Conservation (phyloP, 2,113 vertebrate genomes). For the Chaetodon trifascialis region DNA sequence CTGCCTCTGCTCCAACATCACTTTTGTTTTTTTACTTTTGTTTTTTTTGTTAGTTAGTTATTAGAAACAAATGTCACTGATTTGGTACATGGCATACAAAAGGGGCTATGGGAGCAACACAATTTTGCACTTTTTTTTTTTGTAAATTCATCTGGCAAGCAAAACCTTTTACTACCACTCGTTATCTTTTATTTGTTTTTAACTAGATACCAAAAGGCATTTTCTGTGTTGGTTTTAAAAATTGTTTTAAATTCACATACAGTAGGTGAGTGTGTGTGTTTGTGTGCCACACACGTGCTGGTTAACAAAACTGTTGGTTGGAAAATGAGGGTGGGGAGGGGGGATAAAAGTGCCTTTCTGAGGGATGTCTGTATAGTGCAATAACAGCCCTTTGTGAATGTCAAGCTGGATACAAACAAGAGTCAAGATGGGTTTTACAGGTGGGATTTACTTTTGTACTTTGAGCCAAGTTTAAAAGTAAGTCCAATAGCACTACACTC, state of each 20-base stretch:
- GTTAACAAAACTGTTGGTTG: slow-evolving; percentile 50
- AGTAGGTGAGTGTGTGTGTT: slow-evolving; percentile 47
- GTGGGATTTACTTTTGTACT: slow-evolving; percentile 73
- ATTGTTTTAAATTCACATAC: slow-evolving; percentile 69
- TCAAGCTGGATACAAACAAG: slow-evolving; percentile 77
- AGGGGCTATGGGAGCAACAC: slow-evolving; percentile 71
- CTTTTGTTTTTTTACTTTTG: slow-evolving; percentile 24
- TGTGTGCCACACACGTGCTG: slow-evolving; percentile 45
- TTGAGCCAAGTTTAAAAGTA: slow-evolving; percentile 66
- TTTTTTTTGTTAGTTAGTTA: background rate
- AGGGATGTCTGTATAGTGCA: slow-evolving; percentile 84
- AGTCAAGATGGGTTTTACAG: slow-evolving; percentile 67
- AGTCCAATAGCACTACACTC: slow-evolving; percentile 81
- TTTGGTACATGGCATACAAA: slow-evolving; percentile 66
- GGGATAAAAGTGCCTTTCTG: slow-evolving; percentile 86
- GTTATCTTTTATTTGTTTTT: slow-evolving; percentile 75
- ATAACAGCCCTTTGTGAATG: slow-evolving; percentile 85
- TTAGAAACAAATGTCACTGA: slow-evolving; percentile 68
- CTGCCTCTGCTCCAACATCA: slow-evolving; percentile 64
- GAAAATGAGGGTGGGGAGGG: slow-evolving; percentile 47
- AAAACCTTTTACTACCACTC: slow-evolving; percentile 65
- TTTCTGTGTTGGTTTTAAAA: slow-evolving; percentile 68
- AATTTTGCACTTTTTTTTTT: slow-evolving; percentile 71
- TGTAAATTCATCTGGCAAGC: slow-evolving; percentile 44
- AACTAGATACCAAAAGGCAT: slow-evolving; percentile 74